These are phyloP conservation scores for Fundulus diaphanus DNA, from an alignment of 2,797 vertebrate genomes.

Conservation along the genomic window DNA sequence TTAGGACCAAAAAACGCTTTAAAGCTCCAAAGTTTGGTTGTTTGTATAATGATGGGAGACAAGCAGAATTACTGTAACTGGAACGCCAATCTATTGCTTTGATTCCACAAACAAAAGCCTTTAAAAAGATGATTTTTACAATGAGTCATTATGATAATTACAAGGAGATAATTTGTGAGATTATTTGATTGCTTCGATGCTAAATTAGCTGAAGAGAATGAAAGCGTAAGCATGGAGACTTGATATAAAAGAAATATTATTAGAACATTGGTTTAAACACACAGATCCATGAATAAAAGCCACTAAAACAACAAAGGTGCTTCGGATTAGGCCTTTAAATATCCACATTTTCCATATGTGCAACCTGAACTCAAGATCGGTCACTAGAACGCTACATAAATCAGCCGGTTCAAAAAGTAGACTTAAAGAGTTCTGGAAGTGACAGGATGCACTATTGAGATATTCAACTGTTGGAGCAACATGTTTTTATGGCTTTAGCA, in stretches of 20 bases:
- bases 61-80: background rate
- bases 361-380: fast-evolving
- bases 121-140: background rate
- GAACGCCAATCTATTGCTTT: conserved; percentile 10
- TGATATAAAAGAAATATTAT: background rate
- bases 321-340: background rate
- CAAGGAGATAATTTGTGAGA: conserved; percentile 12
- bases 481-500: background rate
- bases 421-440: background rate
- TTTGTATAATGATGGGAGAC: background rate
- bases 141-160: conserved; percentile 8
- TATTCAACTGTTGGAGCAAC: background rate
- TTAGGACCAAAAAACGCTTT: background rate
- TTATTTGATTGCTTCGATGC: conserved; percentile 2
- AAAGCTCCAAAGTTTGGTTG: background rate
- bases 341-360: background rate
- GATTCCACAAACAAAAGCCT: background rate
- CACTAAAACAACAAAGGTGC: background rate
- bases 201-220: conserved; percentile 8
- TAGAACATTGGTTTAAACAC: background rate
- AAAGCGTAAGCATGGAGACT: background rate
- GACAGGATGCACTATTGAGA: background rate
- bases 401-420: background rate
- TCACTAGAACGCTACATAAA: background rate
- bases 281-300: background rate